These are phyloP conservation scores for Cerastoderma edule DNA, from an alignment of 2,888 invertebrate species.

Conservation along the genomic window DNA sequence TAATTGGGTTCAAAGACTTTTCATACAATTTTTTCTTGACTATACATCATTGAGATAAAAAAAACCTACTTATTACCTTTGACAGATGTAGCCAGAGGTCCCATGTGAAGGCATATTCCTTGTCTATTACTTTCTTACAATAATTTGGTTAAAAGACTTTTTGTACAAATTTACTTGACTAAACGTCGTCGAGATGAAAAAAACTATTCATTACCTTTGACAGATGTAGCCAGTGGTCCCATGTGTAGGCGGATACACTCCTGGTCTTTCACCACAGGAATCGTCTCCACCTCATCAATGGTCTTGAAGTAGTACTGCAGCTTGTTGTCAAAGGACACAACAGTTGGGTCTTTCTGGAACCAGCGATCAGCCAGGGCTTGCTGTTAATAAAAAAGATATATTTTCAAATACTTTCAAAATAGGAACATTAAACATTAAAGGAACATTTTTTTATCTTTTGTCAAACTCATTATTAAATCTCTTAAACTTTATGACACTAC, in stretches of 20 bases:
- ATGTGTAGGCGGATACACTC: conserved; percentile 87
- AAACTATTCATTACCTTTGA: too few species aligned
- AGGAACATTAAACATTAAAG: background rate
- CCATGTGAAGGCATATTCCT: conserved; percentile 87
- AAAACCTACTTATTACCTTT: too few species aligned
- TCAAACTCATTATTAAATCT: too few species aligned
- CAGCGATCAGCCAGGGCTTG: conserved; percentile 90
- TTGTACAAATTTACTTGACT: too few species aligned
- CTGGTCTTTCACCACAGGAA: conserved; percentile 78
- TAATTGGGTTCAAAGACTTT: too few species aligned
- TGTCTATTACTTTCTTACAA: conserved; percentile 78
- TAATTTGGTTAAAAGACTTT: too few species aligned
- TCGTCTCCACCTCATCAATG: conserved; percentile 87
- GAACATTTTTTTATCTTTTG: background rate
- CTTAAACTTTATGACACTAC: too few species aligned
- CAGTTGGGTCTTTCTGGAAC: conserved; percentile 87
- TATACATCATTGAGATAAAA: too few species aligned
- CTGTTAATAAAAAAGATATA: conserved; percentile 63
- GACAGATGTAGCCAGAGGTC: conserved; percentile 89
- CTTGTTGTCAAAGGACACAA: conserved; percentile 91
- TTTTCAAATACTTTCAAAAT: background rate
- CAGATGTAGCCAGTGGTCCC: conserved; percentile 88
- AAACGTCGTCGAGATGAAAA: too few species aligned
- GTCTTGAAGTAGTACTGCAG: conserved; percentile 93
- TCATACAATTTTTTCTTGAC: too few species aligned